Evolutionary conservation across 2,113 vertebrate genomes (phyloP), one percentile per base, ranked within the genome.

Genomic region (Oncorhynchus tshawytscha): DNA sequence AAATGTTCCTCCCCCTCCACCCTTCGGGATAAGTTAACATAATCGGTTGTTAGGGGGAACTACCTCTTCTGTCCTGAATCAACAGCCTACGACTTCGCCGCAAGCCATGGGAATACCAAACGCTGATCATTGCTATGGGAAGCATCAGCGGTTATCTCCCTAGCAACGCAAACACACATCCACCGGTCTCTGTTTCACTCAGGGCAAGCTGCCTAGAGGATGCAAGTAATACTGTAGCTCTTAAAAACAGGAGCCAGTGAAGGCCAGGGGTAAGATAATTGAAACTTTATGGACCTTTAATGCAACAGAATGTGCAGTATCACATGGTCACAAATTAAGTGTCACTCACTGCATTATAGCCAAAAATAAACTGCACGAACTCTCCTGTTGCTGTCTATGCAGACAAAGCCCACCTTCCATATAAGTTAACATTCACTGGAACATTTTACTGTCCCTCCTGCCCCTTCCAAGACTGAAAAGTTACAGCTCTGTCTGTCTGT

Each of bases 381-480:
- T 27, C n/a, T 9, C 20, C 57, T 73, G 7, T 64, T 27, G 29
- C 27, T 39, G 34, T 74, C 59, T 74, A 12, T 54, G 51, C 51
- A 13, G 59, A 4, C 59, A 24, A 62, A 62, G n/a, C 1, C n/a
- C n/a, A 27, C 62, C 49, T 27, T 51, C 73, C 69, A 71, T 48
- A 75, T 71, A 80, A 67, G 78, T 73, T 24, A 71, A 49, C 64
- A 66, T 59, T 75, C 70, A 67, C 68, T 67, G 78, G 62, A 71
- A 70, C 54, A 22, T 51, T 20, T 29, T 11, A 45, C 68, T 34
- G 69, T 51, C 48, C 22, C 12, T 51, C 24, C 70, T 24, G 8
- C 4, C 18, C 20, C 25, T 67, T 67, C 68, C 49, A 71, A 72
- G 49, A 75, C 71, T 60, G 51, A 65, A 64, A 54, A 57, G 5